phyloP scores from a whole-genome alignment of 2,888 invertebrate species.

The Drosophila seclusa region DNA sequence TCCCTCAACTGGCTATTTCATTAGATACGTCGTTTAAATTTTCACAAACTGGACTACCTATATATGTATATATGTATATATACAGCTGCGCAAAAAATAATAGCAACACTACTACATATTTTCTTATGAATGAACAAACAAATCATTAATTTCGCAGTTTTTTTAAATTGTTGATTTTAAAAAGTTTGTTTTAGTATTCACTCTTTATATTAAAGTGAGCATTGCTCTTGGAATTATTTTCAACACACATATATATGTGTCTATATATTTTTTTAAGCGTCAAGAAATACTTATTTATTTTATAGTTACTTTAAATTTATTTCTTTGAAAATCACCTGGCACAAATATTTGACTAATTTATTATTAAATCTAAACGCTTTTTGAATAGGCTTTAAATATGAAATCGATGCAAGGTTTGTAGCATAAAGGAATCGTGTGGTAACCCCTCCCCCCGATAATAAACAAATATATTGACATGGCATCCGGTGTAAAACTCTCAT shows the following conservation, averaged over 20 bases:
- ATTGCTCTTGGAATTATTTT: not conserved
- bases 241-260: too few relatives aligned
- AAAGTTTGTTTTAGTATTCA: not conserved
- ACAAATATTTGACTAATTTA: not conserved
- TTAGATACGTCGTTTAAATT: conserved; percentile 50
- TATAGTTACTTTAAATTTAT: not conserved
- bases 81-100: not conserved
- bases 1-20: conserved; percentile 39
- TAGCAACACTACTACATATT: not conserved
- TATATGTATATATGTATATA: not conserved
- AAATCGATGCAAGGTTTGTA: not conserved
- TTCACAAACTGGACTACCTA: conserved; percentile 9
- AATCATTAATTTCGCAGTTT: not conserved
- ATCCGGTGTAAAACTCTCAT: conserved; percentile 41
- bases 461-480: conserved; percentile 4
- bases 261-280: too few relatives aligned
- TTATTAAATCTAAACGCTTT: not conserved
- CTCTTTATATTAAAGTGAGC: not conserved
- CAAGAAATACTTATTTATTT: not conserved
- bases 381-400: not conserved
- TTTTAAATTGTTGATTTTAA: not conserved
- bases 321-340: not conserved
- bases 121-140: too few relatives aligned
- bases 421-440: not conserved
- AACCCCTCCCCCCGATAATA: not conserved